Evolutionary conservation across 2,888 invertebrate species (phyloP), one percentile per base, ranked within the genome.

Genomic region (Folsomia candida): DNA sequence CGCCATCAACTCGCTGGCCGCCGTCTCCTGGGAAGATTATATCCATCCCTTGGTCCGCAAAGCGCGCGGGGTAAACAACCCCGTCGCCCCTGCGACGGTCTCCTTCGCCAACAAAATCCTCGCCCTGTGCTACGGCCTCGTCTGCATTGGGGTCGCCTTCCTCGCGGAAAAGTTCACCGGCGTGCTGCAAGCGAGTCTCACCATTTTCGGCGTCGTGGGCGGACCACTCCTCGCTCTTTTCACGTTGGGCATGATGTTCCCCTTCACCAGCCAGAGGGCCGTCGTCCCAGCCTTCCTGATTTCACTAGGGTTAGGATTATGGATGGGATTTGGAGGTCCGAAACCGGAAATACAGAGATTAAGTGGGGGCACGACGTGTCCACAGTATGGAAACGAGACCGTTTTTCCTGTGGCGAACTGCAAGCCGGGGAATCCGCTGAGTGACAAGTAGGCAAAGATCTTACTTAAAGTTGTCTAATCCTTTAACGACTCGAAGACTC

Each of bases 1-100:
- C 0, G 90, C 94, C 1, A 87, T 96, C 71, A 96, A 95, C 81
- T 93, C 95, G 1, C 85, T 97, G 61, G 90, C 96, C 0, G 95
- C 96, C 0, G 93, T 96, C 18, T 92, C 94, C 0, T 84, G 95
- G 59, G 91, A 93, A 81, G 97, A 97, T 83, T 93, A 95, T 78
- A 84, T 94, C 2, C 89, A 67, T 2, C 73, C 73, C 9, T 28
- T 74, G 9, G 11, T 74, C 2, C 88, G 81, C 81, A 47, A 18
- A 47, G 18, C 47, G 9, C 9, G 47, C 9, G 18, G 18, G 67
- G 60, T 66, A 57, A 63, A 65, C 9, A 68, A 67, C 37, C 58
- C 66, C 14, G 70, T 69, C 0, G 66, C 69, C 4, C 60, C 72
- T 3, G 28, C 72, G 9, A 75, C 67, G 27, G 64, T 75, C 11